Evolutionary conservation across 2,113 vertebrate species (phyloP), one percentile per base, ranked within the genome.

Genomic region (Limnothrissa miodon): DNA sequence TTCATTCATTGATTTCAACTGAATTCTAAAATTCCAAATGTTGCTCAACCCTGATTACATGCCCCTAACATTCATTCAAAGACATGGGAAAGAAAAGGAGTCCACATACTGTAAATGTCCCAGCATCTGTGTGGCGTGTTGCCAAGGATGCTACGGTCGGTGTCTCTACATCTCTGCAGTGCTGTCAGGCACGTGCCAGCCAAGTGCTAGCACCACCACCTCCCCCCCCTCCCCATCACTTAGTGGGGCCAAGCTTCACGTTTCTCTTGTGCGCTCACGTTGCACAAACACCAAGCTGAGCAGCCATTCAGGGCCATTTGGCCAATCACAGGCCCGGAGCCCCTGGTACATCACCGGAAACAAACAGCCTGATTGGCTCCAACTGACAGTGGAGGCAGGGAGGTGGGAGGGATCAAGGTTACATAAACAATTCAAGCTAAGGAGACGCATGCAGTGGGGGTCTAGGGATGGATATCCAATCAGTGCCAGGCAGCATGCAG

Each of bases 341-440:
- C 78, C 80, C 46, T 19, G 25, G 80, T 7, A 81, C 86, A 84
- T 91, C 86, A 89, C 46, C 62, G 59, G 78, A 83, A 84, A 21
- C 8, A 36, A 48, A 46, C 6, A 21, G 42, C 25, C 29, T 81
- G 36, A 90, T 89, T 90, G 85, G 89, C 80, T 84, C 78, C 33
- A 17, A 74, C 45, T 33, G 2, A 23, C n/a, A 39, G 39, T 79
- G 84, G 81, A 81, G 29, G 13, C 13, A 78, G 80, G 39, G 87
- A 83, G 42, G 86, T 39, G 82, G 88, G 85, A 78, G 83, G 88
- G 85, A 33, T 29, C 10, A 33, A 74, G 39, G 84, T 93, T 92
- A 93, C 88, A 86, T 93, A 94, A 94, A 93, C 91, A 93, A 86
- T 83, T 45, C 45, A 83, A 83, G 53, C 83, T 79, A 85, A 39